Conservation (phyloP, 1,140 invertebrate genomes). For the Drosophila pandora region DNA sequence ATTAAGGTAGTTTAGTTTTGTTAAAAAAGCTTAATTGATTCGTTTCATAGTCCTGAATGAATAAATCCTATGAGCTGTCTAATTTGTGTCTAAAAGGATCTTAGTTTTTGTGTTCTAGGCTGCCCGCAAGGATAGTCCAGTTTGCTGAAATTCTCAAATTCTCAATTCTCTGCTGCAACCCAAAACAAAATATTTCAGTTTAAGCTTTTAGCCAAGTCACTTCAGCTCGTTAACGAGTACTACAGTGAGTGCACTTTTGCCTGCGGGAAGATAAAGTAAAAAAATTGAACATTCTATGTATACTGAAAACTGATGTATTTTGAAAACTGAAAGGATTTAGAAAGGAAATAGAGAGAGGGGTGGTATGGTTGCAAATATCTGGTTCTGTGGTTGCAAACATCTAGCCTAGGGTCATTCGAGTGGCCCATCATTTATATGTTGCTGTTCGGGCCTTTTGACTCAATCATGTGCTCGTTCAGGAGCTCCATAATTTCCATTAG, state of each 20-base stretch:
- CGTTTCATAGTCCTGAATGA: neutral
- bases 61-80: constrained; percentile 5
- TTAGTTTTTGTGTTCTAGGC: neutral
- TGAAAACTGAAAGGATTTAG: constrained; percentile 19
- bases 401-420: constrained; percentile 12
- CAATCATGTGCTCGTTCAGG: constrained; percentile 41
- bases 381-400: neutral
- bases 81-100: constrained; percentile 4
- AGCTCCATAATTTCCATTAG: constrained; percentile 48
- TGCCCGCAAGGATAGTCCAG: constrained; percentile 8
- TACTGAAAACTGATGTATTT: neutral
- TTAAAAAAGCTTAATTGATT: neutral
- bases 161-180: constrained; percentile 38
- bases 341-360: neutral
- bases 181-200: constrained; percentile 43
- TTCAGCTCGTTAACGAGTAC: constrained; percentile 14
- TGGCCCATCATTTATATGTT: constrained; percentile 38
- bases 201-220: constrained; percentile 36
- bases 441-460: constrained; percentile 37
- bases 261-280: constrained; percentile 12
- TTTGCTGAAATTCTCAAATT: constrained; percentile 24
- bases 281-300: constrained; percentile 29
- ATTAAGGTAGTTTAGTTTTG: constrained; percentile 7
- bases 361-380: constrained; percentile 10
- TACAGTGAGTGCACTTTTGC: constrained; percentile 10